Percentiles rank a stretch among this genome's conserved stretches.
Conservation (phyloP, 30 jellyfish, hydroid and myxozoan genomes). For the Chrysaora quinquecirrha region DNA sequence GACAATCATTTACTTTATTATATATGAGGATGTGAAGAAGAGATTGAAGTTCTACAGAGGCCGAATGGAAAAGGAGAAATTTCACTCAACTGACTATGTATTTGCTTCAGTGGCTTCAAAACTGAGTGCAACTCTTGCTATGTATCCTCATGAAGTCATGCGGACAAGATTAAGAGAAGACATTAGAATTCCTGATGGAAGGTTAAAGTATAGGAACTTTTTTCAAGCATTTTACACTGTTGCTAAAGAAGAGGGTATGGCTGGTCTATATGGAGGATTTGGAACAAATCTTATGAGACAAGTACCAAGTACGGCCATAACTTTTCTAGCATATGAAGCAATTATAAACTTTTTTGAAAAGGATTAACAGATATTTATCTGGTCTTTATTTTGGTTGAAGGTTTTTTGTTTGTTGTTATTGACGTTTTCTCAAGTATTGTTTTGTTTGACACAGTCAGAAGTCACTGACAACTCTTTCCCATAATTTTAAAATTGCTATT, state of each 20-base stretch:
- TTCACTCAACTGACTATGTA: conserved; percentile 65
- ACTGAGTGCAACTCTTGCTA: conserved; percentile 58
- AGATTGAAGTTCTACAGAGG: conserved; percentile 25
- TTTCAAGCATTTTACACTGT: conserved; percentile 65
- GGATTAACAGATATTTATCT: too few species aligned
- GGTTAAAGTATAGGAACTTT: conserved; percentile 65
- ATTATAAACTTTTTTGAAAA: conserved; percentile 56
- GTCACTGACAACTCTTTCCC: too few species aligned
- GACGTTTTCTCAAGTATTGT: too few species aligned
- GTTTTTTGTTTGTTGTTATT: too few species aligned
- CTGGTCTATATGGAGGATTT: conserved; percentile 91
- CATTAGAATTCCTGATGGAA: conserved; percentile 54
- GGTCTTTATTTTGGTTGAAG: too few species aligned
- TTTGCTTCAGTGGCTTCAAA: conserved; percentile 74
- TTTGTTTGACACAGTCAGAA: too few species aligned
- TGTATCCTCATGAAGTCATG: conserved; percentile 95
- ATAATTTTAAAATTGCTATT: too few species aligned
- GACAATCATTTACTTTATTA: conserved; percentile 76
- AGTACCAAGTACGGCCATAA: conserved; percentile 82
- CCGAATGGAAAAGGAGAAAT: neutral
- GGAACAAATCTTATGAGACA: conserved; percentile 82
- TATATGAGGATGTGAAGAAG: conserved; percentile 82
- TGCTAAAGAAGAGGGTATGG: conserved; percentile 86
- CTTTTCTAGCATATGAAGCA: conserved; percentile 78
- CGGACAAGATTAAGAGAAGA: conserved; percentile 91